Conservation (phyloP, 1,140 invertebrate species). For the Rhynchophorus ferrugineus region DNA sequence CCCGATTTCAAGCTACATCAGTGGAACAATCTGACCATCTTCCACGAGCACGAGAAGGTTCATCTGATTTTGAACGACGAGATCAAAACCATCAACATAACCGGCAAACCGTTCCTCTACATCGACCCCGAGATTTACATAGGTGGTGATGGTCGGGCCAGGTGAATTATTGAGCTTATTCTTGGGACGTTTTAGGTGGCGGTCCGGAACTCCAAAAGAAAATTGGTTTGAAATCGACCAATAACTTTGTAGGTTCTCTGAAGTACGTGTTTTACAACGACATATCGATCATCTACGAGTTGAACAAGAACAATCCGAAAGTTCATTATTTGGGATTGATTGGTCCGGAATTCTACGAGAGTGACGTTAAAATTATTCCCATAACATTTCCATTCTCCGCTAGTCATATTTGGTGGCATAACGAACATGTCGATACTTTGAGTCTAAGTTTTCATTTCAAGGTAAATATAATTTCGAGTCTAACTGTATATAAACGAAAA, state of each 20-base stretch:
- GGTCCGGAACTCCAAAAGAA: constrained; percentile 66
- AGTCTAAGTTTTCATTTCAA: constrained; percentile 83
- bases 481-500: neutral
- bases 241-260: constrained; percentile 75
- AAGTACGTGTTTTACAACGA: constrained; percentile 92
- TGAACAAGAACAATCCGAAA: constrained; percentile 74
- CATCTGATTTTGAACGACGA: constrained; percentile 67
- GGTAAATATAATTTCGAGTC: constrained; percentile 13
- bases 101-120: constrained; percentile 68
- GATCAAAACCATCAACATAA: constrained; percentile 58
- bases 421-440: constrained; percentile 60
- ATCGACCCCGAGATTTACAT: constrained; percentile 92
- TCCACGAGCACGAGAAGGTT: constrained; percentile 65
- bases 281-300: constrained; percentile 80
- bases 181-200: constrained; percentile 50
- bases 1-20: constrained; percentile 65
- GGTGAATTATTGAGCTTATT: no score
- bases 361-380: constrained; percentile 78
- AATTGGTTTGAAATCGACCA: constrained; percentile 62
- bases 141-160: no score
- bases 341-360: constrained; percentile 73
- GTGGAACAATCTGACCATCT: constrained; percentile 87
- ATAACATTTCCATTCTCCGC: constrained; percentile 86
- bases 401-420: constrained; percentile 79
- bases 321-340: constrained; percentile 62